phyloP scores from a whole-genome alignment of 2,797 vertebrate species.

The Leptoclinus maculatus region DNA sequence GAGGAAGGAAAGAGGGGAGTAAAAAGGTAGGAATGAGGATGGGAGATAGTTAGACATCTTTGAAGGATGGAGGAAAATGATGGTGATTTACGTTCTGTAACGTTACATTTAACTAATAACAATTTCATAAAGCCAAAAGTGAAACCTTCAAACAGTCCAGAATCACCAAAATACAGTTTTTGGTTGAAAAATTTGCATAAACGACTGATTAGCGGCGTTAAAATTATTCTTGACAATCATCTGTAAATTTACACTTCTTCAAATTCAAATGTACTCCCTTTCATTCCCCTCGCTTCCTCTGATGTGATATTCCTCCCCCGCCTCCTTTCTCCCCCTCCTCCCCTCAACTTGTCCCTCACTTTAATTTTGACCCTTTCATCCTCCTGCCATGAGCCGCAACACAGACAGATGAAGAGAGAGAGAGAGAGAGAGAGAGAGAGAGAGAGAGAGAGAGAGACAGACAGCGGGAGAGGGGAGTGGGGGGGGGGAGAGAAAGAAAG shows the following conservation, averaged over 20 bases:
- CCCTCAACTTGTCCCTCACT: slow-evolving; percentile 6
- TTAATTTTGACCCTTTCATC: slow-evolving; percentile 46
- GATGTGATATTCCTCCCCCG: slow-evolving; percentile 3
- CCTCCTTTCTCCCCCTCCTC: neutral
- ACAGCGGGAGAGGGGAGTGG: neutral
- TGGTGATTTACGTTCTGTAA: neutral
- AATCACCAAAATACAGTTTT: too few relatives aligned
- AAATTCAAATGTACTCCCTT: neutral
- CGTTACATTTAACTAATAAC: too few relatives aligned
- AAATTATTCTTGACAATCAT: too few relatives aligned
- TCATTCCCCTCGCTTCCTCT: neutral
- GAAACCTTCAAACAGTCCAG: neutral
- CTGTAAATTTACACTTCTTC: neutral
- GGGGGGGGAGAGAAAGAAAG: neutral
- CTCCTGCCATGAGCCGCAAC: slow-evolving; percentile 24
- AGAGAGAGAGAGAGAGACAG: neutral
- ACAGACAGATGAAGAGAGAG: slow-evolving; percentile 1
- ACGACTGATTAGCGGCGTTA: too few relatives aligned
- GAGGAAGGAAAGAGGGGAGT: neutral
- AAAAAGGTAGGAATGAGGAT: neutral
- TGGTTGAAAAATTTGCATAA: too few relatives aligned
- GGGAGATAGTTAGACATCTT: too few relatives aligned
- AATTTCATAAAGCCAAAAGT: neutral
- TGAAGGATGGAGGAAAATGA: neutral
- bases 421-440: neutral